Conservation (phyloP, 1,140 invertebrate genomes). For the Palaemon carinicauda region DNA sequence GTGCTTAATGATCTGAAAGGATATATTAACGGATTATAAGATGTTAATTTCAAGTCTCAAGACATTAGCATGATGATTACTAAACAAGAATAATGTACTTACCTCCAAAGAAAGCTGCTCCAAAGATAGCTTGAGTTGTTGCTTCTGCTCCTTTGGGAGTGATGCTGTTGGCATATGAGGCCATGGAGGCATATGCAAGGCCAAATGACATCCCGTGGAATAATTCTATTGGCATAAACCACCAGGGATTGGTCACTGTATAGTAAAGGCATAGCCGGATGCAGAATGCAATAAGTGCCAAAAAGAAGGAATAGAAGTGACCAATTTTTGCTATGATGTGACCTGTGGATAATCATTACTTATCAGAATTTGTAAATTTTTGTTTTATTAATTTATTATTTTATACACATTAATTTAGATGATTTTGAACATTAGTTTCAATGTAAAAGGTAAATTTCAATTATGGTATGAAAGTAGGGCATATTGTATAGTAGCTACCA, state of each 20-base stretch:
- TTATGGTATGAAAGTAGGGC: too few species aligned
- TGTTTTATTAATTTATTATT: too few species aligned
- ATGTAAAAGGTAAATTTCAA: too few species aligned
- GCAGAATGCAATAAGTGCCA: conserved; percentile 20
- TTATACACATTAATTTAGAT: too few species aligned
- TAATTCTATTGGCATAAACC: conserved; percentile 39
- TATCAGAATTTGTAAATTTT: too few species aligned
- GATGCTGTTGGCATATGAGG: conserved; percentile 31
- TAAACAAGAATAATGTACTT: not conserved
- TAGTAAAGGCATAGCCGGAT: conserved; percentile 30
- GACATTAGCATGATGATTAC: not conserved
- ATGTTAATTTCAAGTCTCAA: not conserved
- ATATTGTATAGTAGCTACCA: too few species aligned
- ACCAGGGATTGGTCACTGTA: conserved; percentile 36
- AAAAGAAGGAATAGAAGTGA: conserved; percentile 13
- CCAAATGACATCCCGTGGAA: conserved; percentile 44
- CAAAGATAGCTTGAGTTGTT: conserved; percentile 36
- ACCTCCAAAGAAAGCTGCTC: conserved; percentile 34
- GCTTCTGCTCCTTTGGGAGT: conserved; percentile 32
- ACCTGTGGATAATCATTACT: not conserved
- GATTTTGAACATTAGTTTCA: too few species aligned
- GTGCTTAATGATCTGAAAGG: too few species aligned
- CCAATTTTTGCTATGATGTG: conserved; percentile 31
- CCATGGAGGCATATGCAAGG: conserved; percentile 23
- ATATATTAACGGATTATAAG: too few species aligned